Evolutionary conservation across 1,140 invertebrate species (phyloP).

Genomic region (Olivierus martensii): DNA sequence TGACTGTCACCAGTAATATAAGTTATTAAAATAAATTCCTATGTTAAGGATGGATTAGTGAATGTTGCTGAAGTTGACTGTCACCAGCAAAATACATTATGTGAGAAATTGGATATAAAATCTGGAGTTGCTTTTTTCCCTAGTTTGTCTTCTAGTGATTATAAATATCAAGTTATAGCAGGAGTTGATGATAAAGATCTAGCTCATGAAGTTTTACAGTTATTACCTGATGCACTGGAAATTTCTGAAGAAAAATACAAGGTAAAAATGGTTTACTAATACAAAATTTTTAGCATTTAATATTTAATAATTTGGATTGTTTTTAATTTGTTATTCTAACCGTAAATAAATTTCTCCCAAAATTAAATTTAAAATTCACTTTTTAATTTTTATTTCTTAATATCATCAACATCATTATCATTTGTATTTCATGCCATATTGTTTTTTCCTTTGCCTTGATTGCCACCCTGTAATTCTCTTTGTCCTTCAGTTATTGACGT

Average conservation of each 20-base stretch:
- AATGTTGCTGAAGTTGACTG: slow-evolving; percentile 36
- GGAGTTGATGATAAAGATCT: slow-evolving; percentile 36
- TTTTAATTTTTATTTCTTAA: too few species aligned
- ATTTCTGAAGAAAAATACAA: slow-evolving; percentile 23
- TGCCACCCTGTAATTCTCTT: too few species aligned
- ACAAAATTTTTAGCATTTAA: neutral
- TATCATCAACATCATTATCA: too few species aligned
- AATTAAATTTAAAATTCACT: too few species aligned
- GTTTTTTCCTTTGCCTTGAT: too few species aligned
- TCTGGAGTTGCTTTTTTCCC: too few species aligned
- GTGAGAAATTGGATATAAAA: neutral
- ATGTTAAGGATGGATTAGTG: slow-evolving; percentile 37
- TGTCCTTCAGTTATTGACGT: too few species aligned
- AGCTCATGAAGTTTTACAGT: slow-evolving; percentile 37
- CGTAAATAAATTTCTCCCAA: too few species aligned
- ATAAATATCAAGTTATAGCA: neutral
- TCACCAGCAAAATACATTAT: neutral
- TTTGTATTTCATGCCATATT: too few species aligned
- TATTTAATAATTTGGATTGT: neutral
- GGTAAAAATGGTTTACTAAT: too few species aligned
- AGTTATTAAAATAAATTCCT: neutral
- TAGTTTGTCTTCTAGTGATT: neutral
- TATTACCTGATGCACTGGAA: slow-evolving; percentile 38
- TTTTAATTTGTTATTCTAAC: too few species aligned
- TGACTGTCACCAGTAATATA: too few species aligned